phyloP scores from a whole-genome alignment of 2,888 invertebrate species.

The Lomographa bimaculata region DNA sequence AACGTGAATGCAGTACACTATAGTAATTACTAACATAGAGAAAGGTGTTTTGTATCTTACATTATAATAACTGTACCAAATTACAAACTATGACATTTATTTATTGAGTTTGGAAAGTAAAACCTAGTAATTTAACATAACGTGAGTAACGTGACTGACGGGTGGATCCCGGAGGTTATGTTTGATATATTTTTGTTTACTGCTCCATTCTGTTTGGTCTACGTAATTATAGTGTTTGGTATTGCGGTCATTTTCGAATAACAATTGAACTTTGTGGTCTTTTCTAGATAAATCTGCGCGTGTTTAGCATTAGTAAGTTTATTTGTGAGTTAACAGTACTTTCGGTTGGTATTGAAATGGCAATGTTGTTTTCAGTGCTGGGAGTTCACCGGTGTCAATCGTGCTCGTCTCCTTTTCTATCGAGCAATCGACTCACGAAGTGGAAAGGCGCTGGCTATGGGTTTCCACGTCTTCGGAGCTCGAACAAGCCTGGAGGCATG shows the following conservation, averaged over 20 bases:
- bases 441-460: slow-evolving; percentile 30
- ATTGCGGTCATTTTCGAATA: slow-evolving; percentile 19
- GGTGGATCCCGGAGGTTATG: slow-evolving; percentile 44
- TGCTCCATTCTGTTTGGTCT: slow-evolving; percentile 29
- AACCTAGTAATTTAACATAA: slow-evolving; percentile 59
- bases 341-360: slow-evolving; percentile 42
- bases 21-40: slow-evolving; percentile 66
- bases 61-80: slow-evolving; percentile 64
- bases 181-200: slow-evolving; percentile 45
- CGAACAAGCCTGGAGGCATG: slow-evolving; percentile 16
- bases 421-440: slow-evolving; percentile 69
- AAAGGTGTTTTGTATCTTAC: slow-evolving; percentile 64
- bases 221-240: slow-evolving; percentile 25
- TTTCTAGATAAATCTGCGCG: slow-evolving; percentile 11
- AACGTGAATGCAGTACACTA: slow-evolving; percentile 56
- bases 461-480: slow-evolving; percentile 21
- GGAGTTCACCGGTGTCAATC: slow-evolving; percentile 64
- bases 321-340: slow-evolving; percentile 27
- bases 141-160: slow-evolving; percentile 56
- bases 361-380: slow-evolving; percentile 54
- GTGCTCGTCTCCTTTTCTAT: slow-evolving; percentile 70
- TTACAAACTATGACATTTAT: slow-evolving; percentile 72
- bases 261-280: slow-evolving; percentile 25
- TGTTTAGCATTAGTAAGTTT: slow-evolving; percentile 14
- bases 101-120: slow-evolving; percentile 68